Percentiles rank a stretch among this genome's conserved stretches.
Evolutionary conservation across 2,888 invertebrate genomes (phyloP).

Genomic region (Acanthosepion esculentum): DNA sequence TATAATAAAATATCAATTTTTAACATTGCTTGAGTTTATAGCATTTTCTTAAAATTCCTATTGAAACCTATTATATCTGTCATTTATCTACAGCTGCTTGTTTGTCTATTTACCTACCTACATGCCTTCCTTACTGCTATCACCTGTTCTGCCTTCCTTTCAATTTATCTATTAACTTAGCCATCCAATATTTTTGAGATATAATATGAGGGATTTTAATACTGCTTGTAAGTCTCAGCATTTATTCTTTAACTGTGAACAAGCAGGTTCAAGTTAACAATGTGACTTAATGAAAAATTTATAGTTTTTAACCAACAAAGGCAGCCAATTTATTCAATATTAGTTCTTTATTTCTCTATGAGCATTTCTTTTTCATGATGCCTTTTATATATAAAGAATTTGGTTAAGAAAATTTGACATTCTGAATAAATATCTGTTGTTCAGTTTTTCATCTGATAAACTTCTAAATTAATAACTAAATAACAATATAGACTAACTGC

Average conservation of each 20-base stretch:
- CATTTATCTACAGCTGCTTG: background rate
- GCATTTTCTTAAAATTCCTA: background rate
- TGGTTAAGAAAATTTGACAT: background rate
- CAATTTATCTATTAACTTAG: background rate
- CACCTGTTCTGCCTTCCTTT: slow-evolving; percentile 1
- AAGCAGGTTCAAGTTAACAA: background rate
- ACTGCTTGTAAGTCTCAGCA: background rate
- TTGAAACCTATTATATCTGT: background rate
- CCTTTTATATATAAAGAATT: background rate
- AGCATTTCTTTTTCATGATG: background rate
- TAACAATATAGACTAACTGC: too few relatives aligned
- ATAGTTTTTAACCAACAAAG: background rate
- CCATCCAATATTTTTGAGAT: background rate
- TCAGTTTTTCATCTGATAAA: background rate
- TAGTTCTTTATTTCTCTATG: background rate
- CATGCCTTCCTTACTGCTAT: background rate
- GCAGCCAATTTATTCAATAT: background rate
- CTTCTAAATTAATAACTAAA: background rate
- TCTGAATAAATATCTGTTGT: too few relatives aligned
- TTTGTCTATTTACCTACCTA: background rate
- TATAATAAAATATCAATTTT: background rate
- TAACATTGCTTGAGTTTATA: background rate
- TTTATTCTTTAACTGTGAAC: background rate
- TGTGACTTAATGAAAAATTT: background rate
- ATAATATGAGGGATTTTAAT: too few relatives aligned